Percentiles rank a stretch among this genome's conserved stretches.
phyloP scores from a whole-genome alignment of 2,113 vertebrate genomes.

The Ariopsis seemanni region DNA sequence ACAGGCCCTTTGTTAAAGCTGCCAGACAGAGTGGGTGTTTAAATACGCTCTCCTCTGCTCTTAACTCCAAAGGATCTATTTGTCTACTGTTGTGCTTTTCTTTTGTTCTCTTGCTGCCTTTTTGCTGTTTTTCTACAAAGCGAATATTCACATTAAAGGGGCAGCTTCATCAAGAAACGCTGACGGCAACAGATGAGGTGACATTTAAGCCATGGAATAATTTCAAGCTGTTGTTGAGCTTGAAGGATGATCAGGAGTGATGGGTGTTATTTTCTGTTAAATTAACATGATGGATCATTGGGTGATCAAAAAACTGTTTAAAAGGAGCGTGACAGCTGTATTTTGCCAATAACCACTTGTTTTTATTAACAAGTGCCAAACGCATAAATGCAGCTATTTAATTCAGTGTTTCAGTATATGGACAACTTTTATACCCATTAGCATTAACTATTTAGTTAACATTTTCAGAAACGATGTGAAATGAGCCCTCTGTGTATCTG shows the following conservation, averaged over 20 bases:
- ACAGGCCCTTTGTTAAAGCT: constrained; percentile 31
- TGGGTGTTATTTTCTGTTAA: background rate
- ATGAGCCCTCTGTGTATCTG: background rate
- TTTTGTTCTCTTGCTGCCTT: background rate
- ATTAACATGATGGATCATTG: background rate
- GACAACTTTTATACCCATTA: background rate
- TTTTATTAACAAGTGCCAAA: background rate
- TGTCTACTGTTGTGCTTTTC: background rate
- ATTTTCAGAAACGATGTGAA: background rate
- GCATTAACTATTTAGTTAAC: background rate
- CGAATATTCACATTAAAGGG: background rate
- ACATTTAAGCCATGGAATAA: background rate
- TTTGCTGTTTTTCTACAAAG: background rate
- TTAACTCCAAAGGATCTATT: constrained; percentile 24
- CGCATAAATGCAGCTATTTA: background rate
- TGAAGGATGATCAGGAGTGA: background rate
- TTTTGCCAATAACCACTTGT: background rate
- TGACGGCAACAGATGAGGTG: background rate
- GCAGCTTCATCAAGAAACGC: background rate
- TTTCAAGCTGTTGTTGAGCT: background rate
- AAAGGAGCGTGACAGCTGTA: background rate
- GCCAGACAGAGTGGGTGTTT: constrained; percentile 20
- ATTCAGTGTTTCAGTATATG: background rate
- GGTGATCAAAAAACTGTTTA: background rate
- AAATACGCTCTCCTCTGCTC: constrained; percentile 15